Percentiles rank a stretch among this genome's conserved stretches.
Evolutionary conservation across 2,888 invertebrate genomes (phyloP).

Genomic region (Hirtodrosophila duncani): DNA sequence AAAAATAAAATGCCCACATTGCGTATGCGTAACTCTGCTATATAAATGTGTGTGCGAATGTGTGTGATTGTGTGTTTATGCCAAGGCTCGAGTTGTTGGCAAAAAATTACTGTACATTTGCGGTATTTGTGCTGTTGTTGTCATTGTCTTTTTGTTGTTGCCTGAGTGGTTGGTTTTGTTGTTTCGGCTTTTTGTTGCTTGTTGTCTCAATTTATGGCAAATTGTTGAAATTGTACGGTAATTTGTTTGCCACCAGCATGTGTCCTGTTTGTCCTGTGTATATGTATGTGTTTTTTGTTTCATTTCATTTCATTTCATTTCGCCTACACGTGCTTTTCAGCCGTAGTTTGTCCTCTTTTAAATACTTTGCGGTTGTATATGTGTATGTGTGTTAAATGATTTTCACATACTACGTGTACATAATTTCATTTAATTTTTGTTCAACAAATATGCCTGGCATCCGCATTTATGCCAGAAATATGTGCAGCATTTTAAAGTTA

Average conservation of each 20-base stretch:
- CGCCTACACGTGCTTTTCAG: neutral
- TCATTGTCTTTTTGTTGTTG: slow-evolving; percentile 16
- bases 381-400: slow-evolving; percentile 49
- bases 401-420: slow-evolving; percentile 48
- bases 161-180: slow-evolving; percentile 22
- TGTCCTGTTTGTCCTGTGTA: too few species aligned
- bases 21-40: slow-evolving; percentile 43
- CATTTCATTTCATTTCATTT: slow-evolving; percentile 7
- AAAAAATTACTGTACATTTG: slow-evolving; percentile 69
- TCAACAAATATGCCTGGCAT: slow-evolving; percentile 45
- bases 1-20: slow-evolving; percentile 24
- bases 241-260: slow-evolving; percentile 47
- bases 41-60: slow-evolving; percentile 23
- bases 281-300: slow-evolving; percentile 34
- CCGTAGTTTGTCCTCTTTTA: slow-evolving; percentile 28
- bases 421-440: slow-evolving; percentile 56
- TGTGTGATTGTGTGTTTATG: slow-evolving; percentile 13
- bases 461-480: slow-evolving; percentile 61
- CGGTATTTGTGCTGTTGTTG: slow-evolving; percentile 49
- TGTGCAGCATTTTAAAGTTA: slow-evolving; percentile 56
- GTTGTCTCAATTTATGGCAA: slow-evolving; percentile 73
- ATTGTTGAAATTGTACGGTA: slow-evolving; percentile 67
- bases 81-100: slow-evolving; percentile 42
- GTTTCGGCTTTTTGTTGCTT: slow-evolving; percentile 60
- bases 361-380: slow-evolving; percentile 9